phyloP scores from a whole-genome alignment of 2,797 vertebrate species.

The Rousettus madagascariensis region DNA sequence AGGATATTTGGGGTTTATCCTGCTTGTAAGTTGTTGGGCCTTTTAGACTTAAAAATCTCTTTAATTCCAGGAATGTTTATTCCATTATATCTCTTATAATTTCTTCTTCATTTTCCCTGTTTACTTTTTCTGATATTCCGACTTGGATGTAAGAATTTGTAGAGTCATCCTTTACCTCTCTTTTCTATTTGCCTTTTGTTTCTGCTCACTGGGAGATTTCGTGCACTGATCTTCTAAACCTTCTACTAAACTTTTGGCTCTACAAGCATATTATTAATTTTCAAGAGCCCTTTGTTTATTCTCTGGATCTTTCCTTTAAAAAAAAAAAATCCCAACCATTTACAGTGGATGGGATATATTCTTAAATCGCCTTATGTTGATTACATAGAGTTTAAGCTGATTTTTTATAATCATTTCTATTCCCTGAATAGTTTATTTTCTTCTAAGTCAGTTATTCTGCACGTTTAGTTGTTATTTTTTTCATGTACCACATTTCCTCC shows the following conservation, averaged over 20 bases:
- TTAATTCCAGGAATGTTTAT: background rate
- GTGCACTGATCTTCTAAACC: background rate
- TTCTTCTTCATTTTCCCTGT: background rate
- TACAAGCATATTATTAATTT: background rate
- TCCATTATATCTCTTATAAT: background rate
- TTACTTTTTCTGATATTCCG: background rate
- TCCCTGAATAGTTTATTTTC: background rate
- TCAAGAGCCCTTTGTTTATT: background rate
- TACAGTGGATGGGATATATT: background rate
- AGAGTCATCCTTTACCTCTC: background rate
- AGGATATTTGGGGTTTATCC: background rate
- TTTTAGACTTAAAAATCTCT: background rate
- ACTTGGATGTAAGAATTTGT: background rate
- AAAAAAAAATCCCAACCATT: background rate
- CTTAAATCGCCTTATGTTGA: background rate
- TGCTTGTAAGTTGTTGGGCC: background rate
- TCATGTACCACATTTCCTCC: background rate
- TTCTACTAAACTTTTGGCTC: background rate
- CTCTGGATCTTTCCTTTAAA: background rate
- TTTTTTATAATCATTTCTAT: background rate
- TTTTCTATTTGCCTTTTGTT: background rate
- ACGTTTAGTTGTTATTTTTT: background rate
- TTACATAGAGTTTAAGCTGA: background rate
- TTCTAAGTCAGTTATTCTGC: background rate
- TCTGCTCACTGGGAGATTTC: background rate